phyloP scores from a whole-genome alignment of 53 echinoderm and acorn worm genomes.

The Zoroaster sp. region DNA sequence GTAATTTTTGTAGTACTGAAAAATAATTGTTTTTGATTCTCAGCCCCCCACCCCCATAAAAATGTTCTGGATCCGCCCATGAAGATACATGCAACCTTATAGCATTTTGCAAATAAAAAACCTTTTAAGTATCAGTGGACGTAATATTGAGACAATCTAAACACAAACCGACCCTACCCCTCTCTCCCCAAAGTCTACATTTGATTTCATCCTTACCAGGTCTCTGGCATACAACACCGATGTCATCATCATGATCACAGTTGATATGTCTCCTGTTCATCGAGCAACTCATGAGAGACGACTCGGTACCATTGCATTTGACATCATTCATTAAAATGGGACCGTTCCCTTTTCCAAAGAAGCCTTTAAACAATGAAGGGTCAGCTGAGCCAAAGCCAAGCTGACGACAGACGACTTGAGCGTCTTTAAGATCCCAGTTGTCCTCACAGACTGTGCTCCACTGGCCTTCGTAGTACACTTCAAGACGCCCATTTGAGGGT shows the following conservation, averaged over 20 bases:
- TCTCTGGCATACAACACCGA: conserved; percentile 41
- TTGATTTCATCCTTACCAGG: background rate
- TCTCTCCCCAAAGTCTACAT: too few species aligned
- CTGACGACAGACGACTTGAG: conserved; percentile 39
- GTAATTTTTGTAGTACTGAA: too few species aligned
- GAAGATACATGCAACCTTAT: too few species aligned
- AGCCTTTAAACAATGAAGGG: background rate
- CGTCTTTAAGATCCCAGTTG: background rate
- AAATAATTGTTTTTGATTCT: too few species aligned
- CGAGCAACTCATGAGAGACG: background rate
- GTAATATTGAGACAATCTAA: too few species aligned
- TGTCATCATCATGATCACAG: background rate
- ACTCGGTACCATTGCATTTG: conserved; percentile 6
- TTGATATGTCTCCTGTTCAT: background rate
- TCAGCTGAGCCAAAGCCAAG: conserved; percentile 38
- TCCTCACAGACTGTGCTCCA: conserved; percentile 45
- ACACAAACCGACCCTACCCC: too few species aligned
- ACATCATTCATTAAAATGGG: conserved; percentile 12
- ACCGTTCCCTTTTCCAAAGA: background rate
- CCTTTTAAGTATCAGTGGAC: too few species aligned
- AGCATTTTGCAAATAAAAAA: too few species aligned
- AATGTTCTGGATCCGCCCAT: too few species aligned
- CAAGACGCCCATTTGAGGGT: conserved; percentile 26
- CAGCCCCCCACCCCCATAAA: too few species aligned
- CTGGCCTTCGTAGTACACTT: background rate